A percentile compares a stretch with the other conserved stretches of the same genome.
These are phyloP conservation scores for Bungarus multicinctus DNA, from an alignment of 2,113 vertebrate species.

Conservation along the genomic window DNA sequence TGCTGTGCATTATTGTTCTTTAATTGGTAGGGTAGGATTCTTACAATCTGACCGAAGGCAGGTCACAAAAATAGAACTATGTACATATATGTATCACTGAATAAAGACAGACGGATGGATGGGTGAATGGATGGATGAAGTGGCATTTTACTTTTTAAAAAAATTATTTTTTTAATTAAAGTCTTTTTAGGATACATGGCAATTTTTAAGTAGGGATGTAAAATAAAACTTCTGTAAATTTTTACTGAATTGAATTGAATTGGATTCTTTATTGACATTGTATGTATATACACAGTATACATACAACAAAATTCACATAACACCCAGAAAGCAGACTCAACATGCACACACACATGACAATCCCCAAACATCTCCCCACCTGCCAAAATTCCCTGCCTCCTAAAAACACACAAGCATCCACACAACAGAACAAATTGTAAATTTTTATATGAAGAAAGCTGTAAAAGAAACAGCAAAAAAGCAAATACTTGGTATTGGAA, in stretches of 20 bases:
- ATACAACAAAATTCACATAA: too few relatives aligned
- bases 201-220: not conserved
- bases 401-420: too few relatives aligned
- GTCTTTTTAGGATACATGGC: not conserved
- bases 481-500: not conserved
- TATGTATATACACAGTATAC: too few relatives aligned
- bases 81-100: not conserved
- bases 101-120: not conserved
- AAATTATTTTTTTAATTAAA: not conserved
- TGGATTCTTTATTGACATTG: too few relatives aligned
- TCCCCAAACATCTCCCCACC: too few relatives aligned
- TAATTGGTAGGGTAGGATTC: not conserved
- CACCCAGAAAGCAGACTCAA: too few relatives aligned
- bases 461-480: not conserved
- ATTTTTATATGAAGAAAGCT: not conserved
- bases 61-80: not conserved
- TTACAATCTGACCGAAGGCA: not conserved
- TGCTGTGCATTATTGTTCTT: not conserved
- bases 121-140: not conserved
- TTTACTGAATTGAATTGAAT: not conserved
- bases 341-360: too few relatives aligned
- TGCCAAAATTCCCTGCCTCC: too few relatives aligned
- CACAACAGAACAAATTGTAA: too few relatives aligned
- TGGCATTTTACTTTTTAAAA: not conserved
- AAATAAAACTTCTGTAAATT: not conserved